Conservation (phyloP, 2,113 vertebrate species). For the human (Homo sapiens) region DNA sequence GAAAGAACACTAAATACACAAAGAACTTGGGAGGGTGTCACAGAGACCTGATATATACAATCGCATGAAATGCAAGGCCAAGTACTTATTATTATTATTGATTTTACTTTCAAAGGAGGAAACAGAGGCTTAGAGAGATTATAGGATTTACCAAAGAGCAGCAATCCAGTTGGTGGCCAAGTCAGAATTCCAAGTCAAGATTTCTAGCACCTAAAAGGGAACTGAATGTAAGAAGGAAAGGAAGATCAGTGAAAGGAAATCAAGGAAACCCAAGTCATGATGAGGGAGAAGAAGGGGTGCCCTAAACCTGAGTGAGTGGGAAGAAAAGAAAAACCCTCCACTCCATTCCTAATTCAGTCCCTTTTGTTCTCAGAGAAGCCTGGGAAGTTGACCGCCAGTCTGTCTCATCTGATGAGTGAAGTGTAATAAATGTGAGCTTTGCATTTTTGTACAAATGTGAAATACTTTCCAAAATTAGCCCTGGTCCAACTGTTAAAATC, state of each 20-base stretch:
- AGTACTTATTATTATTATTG: background rate
- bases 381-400: background rate
- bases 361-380: conserved; percentile 23
- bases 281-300: background rate
- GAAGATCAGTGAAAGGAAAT: background rate
- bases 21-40: background rate
- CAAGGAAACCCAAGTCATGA: background rate
- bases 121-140: background rate
- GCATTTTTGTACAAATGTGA: conserved; percentile 49
- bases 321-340: background rate
- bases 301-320: background rate
- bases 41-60: background rate
- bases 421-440: conserved; percentile 41
- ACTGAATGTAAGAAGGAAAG: background rate
- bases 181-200: background rate
- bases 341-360: background rate
- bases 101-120: conserved; percentile 39
- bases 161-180: background rate
- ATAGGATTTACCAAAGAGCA: background rate
- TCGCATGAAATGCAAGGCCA: background rate
- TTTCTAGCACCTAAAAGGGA: background rate
- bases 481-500: conserved; percentile 62
- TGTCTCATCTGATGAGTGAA: conserved; percentile 54
- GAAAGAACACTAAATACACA: background rate
- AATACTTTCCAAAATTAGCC: conserved; percentile 69